phyloP scores from a whole-genome alignment of 2,888 invertebrate species.

The Sycophila texana region DNA sequence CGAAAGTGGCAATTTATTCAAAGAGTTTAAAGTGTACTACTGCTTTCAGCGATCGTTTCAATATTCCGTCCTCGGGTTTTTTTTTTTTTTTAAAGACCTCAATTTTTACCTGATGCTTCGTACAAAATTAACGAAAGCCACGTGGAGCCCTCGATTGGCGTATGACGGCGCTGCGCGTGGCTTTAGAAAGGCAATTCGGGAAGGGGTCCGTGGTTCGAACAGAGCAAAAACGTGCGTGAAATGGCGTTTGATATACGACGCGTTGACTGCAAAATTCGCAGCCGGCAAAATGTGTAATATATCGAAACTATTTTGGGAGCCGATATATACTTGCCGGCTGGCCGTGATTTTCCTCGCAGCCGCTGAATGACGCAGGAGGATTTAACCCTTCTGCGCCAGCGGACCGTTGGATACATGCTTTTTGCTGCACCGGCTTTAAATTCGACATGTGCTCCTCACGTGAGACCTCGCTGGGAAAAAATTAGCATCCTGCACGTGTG shows the following conservation, averaged over 20 bases:
- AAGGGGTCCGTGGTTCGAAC: neutral
- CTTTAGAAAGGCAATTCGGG: neutral
- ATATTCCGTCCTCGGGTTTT: no score
- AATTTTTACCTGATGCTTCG: no score
- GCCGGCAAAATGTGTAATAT: slow-evolving; percentile 14
- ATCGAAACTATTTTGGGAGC: slow-evolving; percentile 37
- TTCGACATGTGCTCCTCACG: no score
- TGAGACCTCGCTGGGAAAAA: no score
- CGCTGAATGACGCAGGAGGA: slow-evolving; percentile 25
- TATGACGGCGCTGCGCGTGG: no score
- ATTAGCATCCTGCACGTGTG: no score
- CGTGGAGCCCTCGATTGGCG: no score
- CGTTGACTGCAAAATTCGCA: slow-evolving; percentile 15
- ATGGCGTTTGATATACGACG: slow-evolving; percentile 7
- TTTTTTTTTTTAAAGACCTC: no score
- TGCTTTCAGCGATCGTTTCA: no score
- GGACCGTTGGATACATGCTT: neutral
- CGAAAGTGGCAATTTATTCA: no score
- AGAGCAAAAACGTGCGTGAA: neutral
- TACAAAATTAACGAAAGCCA: no score
- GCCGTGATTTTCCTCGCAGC: slow-evolving; percentile 9
- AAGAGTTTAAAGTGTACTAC: no score
- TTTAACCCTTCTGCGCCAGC: slow-evolving; percentile 9
- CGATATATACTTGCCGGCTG: neutral
- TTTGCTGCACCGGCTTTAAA: neutral